These are phyloP conservation scores for Mustela lutreola DNA, from an alignment of 2,113 vertebrate species.

Conservation along the genomic window DNA sequence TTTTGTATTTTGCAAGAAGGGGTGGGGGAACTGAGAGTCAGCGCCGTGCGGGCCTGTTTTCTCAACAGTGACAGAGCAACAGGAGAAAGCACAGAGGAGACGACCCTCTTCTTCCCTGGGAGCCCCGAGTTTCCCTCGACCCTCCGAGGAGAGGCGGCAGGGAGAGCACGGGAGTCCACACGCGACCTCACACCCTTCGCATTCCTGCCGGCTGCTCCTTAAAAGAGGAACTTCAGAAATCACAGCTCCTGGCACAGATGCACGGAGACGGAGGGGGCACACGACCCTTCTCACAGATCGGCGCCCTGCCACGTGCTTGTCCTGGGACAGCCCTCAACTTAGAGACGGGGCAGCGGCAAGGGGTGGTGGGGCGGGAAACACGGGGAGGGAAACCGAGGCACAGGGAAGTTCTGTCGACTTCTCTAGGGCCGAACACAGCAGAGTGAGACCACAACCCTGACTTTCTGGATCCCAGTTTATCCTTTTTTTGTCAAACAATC, in stretches of 20 bases:
- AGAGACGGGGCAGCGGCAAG: neutral
- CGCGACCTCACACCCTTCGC: neutral
- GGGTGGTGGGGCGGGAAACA: fast-evolving
- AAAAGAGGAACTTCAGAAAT: fast-evolving
- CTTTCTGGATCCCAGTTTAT: neutral
- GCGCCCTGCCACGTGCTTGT: fast-evolving
- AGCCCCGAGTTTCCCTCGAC: fast-evolving
- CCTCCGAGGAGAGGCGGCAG: neutral
- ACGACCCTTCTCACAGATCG: neutral
- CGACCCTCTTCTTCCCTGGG: fast-evolving
- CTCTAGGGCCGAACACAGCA: neutral
- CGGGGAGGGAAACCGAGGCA: neutral
- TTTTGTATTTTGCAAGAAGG: neutral
- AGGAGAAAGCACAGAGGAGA: neutral
- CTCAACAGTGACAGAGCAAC: neutral
- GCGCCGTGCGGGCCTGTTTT: neutral
- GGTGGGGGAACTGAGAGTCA: neutral
- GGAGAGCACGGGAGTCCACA: too few species aligned
- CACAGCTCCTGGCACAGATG: neutral
- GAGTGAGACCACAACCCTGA: neutral
- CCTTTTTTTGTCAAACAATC: neutral
- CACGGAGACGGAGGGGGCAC: neutral
- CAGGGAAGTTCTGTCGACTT: neutral
- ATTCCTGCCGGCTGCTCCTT: too few species aligned
- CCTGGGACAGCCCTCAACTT: too few species aligned